Conservation (phyloP, 2,113 vertebrate genomes). For the Cinclus mexicanus region DNA sequence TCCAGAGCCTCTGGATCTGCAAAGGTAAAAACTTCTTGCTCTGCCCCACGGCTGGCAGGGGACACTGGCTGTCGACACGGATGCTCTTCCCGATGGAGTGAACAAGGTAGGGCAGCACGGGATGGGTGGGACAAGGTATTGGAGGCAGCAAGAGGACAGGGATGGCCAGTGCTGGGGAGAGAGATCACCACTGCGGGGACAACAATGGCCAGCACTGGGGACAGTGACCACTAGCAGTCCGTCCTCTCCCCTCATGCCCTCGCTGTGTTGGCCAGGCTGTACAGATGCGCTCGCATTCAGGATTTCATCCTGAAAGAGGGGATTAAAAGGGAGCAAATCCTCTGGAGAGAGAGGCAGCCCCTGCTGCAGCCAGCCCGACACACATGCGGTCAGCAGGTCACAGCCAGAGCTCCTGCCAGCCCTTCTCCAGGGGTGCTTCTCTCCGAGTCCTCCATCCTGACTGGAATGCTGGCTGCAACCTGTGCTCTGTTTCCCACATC, state of each 20-base stretch:
- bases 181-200: background rate
- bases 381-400: background rate
- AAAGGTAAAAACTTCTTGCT: background rate
- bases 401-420: background rate
- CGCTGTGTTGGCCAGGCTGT: background rate
- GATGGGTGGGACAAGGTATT: fast-evolving
- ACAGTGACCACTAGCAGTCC: background rate
- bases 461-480: background rate
- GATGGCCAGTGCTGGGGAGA: background rate
- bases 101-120: fast-evolving
- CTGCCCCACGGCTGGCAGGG: background rate
- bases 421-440: background rate
- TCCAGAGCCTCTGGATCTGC: background rate
- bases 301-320: background rate
- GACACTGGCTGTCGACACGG: fast-evolving
- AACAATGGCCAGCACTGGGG: fast-evolving
- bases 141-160: background rate
- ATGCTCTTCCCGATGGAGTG: background rate
- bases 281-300: background rate
- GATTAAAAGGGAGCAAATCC: conserved; percentile 43
- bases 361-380: fast-evolving
- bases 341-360: background rate
- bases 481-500: background rate
- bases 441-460: fast-evolving
- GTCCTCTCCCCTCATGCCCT: background rate